These are phyloP conservation scores for Percopsis transmontana DNA, from an alignment of 2,113 vertebrate genomes.

Conservation along the genomic window DNA sequence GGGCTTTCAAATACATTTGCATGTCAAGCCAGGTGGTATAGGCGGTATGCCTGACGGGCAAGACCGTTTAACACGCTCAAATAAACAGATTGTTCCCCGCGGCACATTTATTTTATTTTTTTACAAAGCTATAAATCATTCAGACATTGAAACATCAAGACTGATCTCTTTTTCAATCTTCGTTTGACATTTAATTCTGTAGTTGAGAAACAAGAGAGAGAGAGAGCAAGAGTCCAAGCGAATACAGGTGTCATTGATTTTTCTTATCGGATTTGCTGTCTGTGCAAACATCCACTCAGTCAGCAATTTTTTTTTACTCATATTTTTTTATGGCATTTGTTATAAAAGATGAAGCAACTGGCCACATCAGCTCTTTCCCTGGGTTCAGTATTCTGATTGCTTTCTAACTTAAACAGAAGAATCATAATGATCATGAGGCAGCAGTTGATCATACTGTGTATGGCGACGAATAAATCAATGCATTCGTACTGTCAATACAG, in stretches of 20 bases:
- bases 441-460: too few relatives aligned
- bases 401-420: too few relatives aligned
- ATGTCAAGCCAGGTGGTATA: slow-evolving; percentile 14
- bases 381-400: background rate
- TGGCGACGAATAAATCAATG: too few relatives aligned
- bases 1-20: slow-evolving; percentile 16
- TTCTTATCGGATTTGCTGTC: slow-evolving; percentile 29
- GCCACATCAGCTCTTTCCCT: background rate
- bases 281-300: background rate
- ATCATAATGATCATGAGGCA: too few relatives aligned
- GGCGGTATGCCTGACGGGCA: background rate
- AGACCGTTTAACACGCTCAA: background rate
- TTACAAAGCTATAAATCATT: background rate
- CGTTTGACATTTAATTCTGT: background rate
- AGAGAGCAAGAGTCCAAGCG: slow-evolving; percentile 8
- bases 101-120: background rate
- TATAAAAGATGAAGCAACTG: slow-evolving; percentile 51
- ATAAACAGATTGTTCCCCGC: background rate
- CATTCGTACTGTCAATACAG: background rate
- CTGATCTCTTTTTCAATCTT: background rate
- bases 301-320: too few relatives aligned
- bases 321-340: background rate
- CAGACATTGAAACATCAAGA: background rate
- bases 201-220: slow-evolving; percentile 33
- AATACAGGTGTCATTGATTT: background rate